phyloP scores from a whole-genome alignment of 2,797 vertebrate species.

The Varecia variegata region DNA sequence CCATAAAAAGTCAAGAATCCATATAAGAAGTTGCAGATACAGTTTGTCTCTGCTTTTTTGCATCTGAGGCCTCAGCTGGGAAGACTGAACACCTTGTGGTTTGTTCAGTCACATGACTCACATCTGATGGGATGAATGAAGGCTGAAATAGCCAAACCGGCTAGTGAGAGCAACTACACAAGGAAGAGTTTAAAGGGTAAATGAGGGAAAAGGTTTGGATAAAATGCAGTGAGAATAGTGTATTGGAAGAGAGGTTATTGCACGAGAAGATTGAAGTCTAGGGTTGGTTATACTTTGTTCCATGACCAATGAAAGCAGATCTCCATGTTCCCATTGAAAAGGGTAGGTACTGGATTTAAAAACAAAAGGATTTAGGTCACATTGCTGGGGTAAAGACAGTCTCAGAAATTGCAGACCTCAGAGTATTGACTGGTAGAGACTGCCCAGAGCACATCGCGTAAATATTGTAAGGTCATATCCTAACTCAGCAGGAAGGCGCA shows the following conservation, averaged over 20 bases:
- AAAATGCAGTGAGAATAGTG: neutral
- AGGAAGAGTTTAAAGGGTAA: neutral
- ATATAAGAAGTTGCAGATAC: neutral
- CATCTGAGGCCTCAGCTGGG: neutral
- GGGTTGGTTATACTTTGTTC: neutral
- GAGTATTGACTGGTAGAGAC: neutral
- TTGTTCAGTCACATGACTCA: neutral
- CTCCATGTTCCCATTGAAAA: neutral
- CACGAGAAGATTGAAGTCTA: neutral
- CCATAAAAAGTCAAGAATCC: neutral
- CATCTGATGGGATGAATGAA: neutral
- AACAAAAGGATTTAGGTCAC: neutral
- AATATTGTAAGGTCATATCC: neutral
- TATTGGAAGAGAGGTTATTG: neutral
- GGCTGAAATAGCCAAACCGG: neutral
- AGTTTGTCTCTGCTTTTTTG: neutral
- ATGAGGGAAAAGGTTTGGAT: neutral
- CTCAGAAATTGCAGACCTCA: neutral
- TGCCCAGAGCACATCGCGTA: neutral
- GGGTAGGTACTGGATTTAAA: neutral
- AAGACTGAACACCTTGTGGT: neutral
- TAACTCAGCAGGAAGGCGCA: neutral
- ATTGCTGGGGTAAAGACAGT: neutral
- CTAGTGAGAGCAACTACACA: neutral
- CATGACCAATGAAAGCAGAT: neutral